Evolutionary conservation across 2,888 invertebrate genomes (phyloP), one percentile per base, ranked within the genome.

Genomic region (Leucophenga maculata): DNA sequence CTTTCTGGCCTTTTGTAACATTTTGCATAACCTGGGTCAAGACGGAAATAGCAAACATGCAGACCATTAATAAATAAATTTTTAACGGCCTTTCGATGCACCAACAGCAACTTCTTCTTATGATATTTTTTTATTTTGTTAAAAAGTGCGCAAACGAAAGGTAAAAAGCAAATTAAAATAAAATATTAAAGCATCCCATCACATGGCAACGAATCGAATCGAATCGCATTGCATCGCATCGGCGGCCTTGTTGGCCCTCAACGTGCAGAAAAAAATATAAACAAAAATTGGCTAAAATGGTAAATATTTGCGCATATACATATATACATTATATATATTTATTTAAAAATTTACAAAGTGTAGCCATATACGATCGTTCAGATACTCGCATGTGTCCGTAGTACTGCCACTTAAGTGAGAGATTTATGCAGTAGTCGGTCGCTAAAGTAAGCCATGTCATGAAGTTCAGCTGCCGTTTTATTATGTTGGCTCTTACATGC

Each of bases 1-100:
- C 76, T 54, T 67, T 80, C 82, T 81, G 83, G 80, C 80, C 83
- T 81, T 80, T 81, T 74, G 77, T 73, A 82, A 78, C 81, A 81
- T 81, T 81, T 81, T 81, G 80, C 80, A 81, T 81, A 82, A 81
- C 80, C 72, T 72, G 81, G 80, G 80, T 82, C 80, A 81, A 81
- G 80, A 81, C 80, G 80, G 80, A 81, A 81, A 82, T 82, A 81
- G 74, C 75, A 80, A 74, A 75, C 72, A 75, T 74, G 74, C 82
- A 81, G 71, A 72, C 75, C 79, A 81, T 81, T 82, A 81, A 81
- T 81, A 81, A 81, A 78, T 78, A 39, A 39, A 82, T 70, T 77
- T 73, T 69, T 71, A 44, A 54, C 65, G 59, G 59, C 59, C 62
- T 64, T 64, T 64, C 48, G 11, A 48, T 20, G 46, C 66, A 22